Evolutionary conservation across 2,888 invertebrate genomes (phyloP).

Genomic region (Eledona agricola): DNA sequence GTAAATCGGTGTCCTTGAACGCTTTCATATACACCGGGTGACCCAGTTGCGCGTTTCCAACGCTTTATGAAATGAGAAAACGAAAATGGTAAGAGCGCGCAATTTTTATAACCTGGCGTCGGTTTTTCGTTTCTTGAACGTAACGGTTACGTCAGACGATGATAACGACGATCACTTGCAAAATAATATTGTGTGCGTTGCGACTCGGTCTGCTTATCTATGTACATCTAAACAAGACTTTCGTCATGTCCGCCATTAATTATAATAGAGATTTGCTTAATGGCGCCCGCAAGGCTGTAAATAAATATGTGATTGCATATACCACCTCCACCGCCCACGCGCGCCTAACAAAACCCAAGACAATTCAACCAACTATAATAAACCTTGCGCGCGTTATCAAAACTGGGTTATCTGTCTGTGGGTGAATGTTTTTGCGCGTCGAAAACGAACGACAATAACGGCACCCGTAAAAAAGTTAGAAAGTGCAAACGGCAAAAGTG

Average conservation of each 20-base stretch:
- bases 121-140: no score
- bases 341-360: no score
- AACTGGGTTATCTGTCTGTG: no score
- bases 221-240: slow-evolving; percentile 5
- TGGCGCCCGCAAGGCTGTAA: not conserved
- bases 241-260: not conserved
- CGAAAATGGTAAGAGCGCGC: not conserved
- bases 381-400: no score
- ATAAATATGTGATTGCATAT: not conserved
- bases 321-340: not conserved
- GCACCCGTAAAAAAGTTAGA: slow-evolving; percentile 11
- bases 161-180: not conserved
- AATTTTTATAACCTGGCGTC: no score
- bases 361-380: no score
- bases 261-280: not conserved
- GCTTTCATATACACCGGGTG: slow-evolving; percentile 4
- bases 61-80: not conserved
- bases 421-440: no score
- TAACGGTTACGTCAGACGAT: no score
- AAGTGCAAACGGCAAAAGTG: slow-evolving; percentile 10
- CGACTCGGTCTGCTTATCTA: not conserved
- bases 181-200: not conserved
- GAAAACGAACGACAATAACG: not conserved
- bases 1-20: slow-evolving; percentile 5
- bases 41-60: not conserved